Evolutionary conservation across 2,797 vertebrate species (phyloP).

Genomic region (Paedocypris micromegethes): DNA sequence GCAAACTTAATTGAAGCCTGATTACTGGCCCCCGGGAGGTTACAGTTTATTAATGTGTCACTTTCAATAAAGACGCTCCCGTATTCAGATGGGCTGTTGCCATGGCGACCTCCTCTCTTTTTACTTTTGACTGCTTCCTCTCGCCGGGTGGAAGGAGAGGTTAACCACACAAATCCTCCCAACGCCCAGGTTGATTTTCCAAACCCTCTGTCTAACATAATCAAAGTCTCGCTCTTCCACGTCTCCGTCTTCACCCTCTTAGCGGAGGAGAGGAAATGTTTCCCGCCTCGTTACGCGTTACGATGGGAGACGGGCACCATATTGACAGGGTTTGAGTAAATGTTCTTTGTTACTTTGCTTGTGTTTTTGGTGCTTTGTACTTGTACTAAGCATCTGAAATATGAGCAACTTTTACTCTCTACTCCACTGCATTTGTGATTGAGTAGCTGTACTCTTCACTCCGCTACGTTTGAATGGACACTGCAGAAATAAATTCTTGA

Average conservation of each 20-base stretch:
- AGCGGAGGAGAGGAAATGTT: conserved; percentile 27
- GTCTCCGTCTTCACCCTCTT: conserved; percentile 19
- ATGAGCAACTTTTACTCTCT: no score
- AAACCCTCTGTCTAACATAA: conserved; percentile 31
- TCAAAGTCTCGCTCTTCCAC: conserved; percentile 35
- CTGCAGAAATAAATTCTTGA: no score
- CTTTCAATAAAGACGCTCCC: conserved; percentile 64
- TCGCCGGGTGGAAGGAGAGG: conserved; percentile 59
- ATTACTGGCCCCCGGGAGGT: conserved; percentile 62
- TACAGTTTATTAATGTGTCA: conserved; percentile 73
- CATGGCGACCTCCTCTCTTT: conserved; percentile 65
- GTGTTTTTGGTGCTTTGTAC: no score
- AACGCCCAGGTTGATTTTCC: conserved; percentile 41
- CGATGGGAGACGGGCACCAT: no score
- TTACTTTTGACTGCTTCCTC: conserved; percentile 23
- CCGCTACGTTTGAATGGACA: no score
- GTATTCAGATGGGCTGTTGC: conserved; percentile 61
- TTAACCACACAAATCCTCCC: conserved; percentile 49
- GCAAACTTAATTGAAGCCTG: conserved; percentile 65
- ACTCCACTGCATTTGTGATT: no score
- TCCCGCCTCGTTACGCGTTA: conserved; percentile 24
- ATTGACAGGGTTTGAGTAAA: no score
- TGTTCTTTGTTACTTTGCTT: no score
- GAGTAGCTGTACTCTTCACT: no score
- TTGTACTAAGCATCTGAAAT: no score